Evolutionary conservation across 1,140 invertebrate genomes (phyloP), one percentile per base, ranked within the genome.

Genomic region (Matsumurasca onukii): DNA sequence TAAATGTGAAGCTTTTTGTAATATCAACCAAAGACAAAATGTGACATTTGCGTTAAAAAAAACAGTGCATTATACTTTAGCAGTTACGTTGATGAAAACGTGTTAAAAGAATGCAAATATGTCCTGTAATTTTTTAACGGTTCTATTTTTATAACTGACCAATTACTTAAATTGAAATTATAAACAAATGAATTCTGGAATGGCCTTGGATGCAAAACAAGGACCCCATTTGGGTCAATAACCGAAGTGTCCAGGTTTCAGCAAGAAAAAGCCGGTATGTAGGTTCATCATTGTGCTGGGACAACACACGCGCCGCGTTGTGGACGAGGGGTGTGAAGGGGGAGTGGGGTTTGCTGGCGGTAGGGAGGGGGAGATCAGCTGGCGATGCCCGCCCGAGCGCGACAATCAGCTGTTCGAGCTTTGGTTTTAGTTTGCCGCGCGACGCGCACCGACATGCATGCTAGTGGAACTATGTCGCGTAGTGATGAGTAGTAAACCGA

Each of bases 341-440:
- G n/a, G n/a, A n/a, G n/a, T n/a, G n/a, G n/a, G n/a, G n/a, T n/a
- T 39, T 59, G 55, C 3, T 15, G 25, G 55, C 2, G 55, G 24
- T 22, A 59, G 55, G 55, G 55, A 27, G 25, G 55, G 55, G 55
- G 49, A 5, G 55, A 59, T 59, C 55, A 59, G 55, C 55, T 59
- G 55, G n/a, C n/a, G n/a, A n/a, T n/a, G n/a, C n/a, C n/a, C n/a
- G n/a, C n/a, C n/a, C n/a, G n/a, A n/a, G n/a, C n/a, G n/a, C n/a
- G n/a, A 22, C 24, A 13, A 22, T 24, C 49, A 52, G 22, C 25
- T 59, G 55, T 22, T 29, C 24, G 34, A 39, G 55, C 24, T 27
- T 22, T 59, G 55, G 17, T 5, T 39, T 39, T 17, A 39, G 34
- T 39, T 39, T 39, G 34, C 3, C 55, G 55, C 55, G 55, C 55